Evolutionary conservation across 2,113 vertebrate species (phyloP).

Genomic region (Chrysochloris asiatica): DNA sequence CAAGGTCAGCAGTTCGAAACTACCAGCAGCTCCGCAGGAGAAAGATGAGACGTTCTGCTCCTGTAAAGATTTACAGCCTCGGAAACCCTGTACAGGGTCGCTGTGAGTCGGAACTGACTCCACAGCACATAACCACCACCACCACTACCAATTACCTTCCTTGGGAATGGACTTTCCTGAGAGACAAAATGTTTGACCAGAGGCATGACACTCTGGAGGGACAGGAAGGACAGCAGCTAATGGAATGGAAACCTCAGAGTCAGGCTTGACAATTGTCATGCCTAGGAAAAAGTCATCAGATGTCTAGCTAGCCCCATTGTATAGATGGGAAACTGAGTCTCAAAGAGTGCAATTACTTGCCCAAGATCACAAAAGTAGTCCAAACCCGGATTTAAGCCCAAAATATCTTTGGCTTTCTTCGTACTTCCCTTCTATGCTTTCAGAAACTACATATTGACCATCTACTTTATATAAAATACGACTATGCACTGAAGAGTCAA

Average conservation of each 20-base stretch:
- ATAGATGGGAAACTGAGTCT: not conserved
- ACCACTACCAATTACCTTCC: not conserved
- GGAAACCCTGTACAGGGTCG: no score
- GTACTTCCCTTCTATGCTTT: not conserved
- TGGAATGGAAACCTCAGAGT: not conserved
- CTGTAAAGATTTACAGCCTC: no score
- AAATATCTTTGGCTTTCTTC: conserved; percentile 1
- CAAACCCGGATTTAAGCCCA: not conserved
- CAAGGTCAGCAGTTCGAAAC: no score
- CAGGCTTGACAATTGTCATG: not conserved
- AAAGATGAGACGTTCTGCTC: no score
- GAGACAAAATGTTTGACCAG: not conserved
- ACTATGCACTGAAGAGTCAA: not conserved
- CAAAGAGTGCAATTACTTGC: not conserved
- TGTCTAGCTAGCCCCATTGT: not conserved
- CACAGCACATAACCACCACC: no score
- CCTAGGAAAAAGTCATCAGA: not conserved
- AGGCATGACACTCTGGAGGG: not conserved
- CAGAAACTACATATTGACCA: not conserved
- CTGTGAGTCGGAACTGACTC: no score
- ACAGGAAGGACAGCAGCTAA: not conserved
- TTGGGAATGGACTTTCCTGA: not conserved
- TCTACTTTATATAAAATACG: not conserved
- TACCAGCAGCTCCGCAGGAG: no score
- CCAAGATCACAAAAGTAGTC: not conserved